Conservation (phyloP, 2,888 invertebrate species). For the Octodonta nipae region DNA sequence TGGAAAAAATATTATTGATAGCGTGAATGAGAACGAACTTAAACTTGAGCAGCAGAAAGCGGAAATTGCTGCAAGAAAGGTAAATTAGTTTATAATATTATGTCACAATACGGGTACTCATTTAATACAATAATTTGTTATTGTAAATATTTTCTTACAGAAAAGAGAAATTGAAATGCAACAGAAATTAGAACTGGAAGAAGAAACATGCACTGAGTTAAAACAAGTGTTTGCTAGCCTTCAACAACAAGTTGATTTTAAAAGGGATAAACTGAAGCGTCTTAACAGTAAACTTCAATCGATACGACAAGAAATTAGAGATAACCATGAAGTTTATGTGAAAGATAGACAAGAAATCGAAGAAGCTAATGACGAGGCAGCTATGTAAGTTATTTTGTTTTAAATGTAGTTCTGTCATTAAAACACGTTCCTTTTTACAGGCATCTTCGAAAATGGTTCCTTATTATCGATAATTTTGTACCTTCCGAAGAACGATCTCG, state of each 20-base stretch:
- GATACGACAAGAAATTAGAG: constrained; percentile 63
- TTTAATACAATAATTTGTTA: too few species aligned
- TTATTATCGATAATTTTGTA: constrained; percentile 83
- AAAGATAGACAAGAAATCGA: constrained; percentile 85
- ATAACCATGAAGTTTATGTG: constrained; percentile 77
- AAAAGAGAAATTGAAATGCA: constrained; percentile 78
- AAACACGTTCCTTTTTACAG: constrained; percentile 32
- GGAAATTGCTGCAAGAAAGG: constrained; percentile 83
- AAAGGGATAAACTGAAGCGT: constrained; percentile 85
- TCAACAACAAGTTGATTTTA: constrained; percentile 93
- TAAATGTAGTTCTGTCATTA: not conserved
- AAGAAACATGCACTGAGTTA: constrained; percentile 81
- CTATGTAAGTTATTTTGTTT: constrained; percentile 39
- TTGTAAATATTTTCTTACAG: constrained; percentile 17
- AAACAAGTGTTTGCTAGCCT: constrained; percentile 81
- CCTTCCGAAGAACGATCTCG: constrained; percentile 68
- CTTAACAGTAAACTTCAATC: constrained; percentile 69
- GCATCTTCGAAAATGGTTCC: constrained; percentile 76
- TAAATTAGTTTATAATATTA: too few species aligned
- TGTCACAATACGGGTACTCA: too few species aligned
- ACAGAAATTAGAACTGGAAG: constrained; percentile 83
- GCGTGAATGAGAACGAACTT: constrained; percentile 85
- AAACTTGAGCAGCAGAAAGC: constrained; percentile 71
- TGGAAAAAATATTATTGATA: constrained; percentile 86
- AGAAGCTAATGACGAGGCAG: constrained; percentile 78